These are phyloP conservation scores for Sycobia sp. DNA, from an alignment of 1,140 invertebrate species.

Conservation along the genomic window DNA sequence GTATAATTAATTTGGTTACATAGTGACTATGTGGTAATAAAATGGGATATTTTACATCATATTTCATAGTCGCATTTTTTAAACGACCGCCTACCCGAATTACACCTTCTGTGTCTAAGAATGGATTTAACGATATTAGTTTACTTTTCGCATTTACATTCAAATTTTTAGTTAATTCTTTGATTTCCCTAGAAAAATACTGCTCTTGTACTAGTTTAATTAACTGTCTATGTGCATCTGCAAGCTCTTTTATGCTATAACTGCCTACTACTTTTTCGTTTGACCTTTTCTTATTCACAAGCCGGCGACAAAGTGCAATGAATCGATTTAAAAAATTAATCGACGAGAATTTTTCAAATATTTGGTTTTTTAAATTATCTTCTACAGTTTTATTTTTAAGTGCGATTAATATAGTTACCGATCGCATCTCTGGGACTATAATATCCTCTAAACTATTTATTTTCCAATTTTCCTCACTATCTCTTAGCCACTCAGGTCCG, in stretches of 20 bases:
- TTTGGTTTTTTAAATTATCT: background rate
- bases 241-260: background rate
- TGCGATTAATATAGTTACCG: too few relatives aligned
- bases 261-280: background rate
- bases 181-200: background rate
- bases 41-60: conserved; percentile 26
- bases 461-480: background rate
- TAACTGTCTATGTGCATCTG: background rate
- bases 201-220: background rate
- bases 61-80: background rate
- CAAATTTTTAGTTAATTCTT: background rate
- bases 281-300: background rate
- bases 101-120: background rate
- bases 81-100: background rate
- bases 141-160: background rate
- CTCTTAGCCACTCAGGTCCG: conserved; percentile 7
- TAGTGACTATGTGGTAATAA: conserved; percentile 34
- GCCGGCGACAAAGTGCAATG: background rate
- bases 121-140: background rate
- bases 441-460: too few relatives aligned
- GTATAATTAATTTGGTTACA: background rate
- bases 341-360: background rate
- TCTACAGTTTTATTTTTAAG: too few relatives aligned
- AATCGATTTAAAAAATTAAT: background rate
- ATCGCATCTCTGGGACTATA: background rate